Evolutionary conservation across 1,140 invertebrate genomes (phyloP), one percentile per base, ranked within the genome.

Genomic region (Hycleus phaleratus): DNA sequence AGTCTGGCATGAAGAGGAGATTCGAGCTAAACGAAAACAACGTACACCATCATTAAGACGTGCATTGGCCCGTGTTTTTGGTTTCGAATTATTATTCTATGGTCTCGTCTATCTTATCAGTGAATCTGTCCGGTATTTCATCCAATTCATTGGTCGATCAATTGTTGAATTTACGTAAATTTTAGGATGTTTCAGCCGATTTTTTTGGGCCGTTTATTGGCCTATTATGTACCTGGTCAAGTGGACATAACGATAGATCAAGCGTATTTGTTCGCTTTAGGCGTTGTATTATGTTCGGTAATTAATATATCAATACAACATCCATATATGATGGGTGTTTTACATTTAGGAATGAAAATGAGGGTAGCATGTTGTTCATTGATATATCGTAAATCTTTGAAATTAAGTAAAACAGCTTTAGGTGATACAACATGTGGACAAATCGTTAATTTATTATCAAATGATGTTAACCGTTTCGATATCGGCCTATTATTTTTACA

Each of bases 371-470:
- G 82, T 49, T 86, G 83, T 65, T 82, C 85, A 8, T 73, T 90
- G 9, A 82, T 90, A 56, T 91, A 88, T 66, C 81, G 85, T 72
- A 90, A 90, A 79, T 84, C 83, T 12, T 71, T 89, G 25, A 77
- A 80, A n/a, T 68, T 90, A 6, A 87, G 82, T 47, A 83, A 83
- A 70, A 82, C 81, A 2, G 84, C 90, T 4, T 72, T 94, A 39
- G 84, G 85, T 3, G 58, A 87, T 67, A 90, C 88, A 1, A 90
- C 89, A 6, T 75, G 85, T 1, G 91, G 91, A 0, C 90, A 93
- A 75, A 85, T 92, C 43, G 88, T 93, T 0, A 95, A 94, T 75
- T 73, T 93, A 1, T 79, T 93, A 73, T 91, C 91, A 1, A 94
- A 93, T 68, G 90, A 93, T 64, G 84, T 86, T 5, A 86, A 81